Conservation (phyloP, 2,888 invertebrate genomes). For the Opisthograptis luteolata region DNA sequence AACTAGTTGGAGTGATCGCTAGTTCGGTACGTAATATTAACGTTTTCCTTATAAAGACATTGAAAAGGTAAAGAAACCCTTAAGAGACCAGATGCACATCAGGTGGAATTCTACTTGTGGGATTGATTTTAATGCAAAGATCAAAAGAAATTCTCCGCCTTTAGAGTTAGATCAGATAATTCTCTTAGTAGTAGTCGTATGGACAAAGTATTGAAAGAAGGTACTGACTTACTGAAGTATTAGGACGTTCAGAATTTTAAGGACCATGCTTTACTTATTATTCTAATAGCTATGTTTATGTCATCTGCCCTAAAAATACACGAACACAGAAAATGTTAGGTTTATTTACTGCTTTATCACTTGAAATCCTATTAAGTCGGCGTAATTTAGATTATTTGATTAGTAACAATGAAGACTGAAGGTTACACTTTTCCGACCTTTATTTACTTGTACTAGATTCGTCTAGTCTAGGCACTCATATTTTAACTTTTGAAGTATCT, state of each 20-base stretch:
- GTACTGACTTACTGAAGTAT: too few species aligned
- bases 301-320: not conserved
- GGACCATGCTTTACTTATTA: too few species aligned
- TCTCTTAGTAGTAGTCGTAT: not conserved
- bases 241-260: too few species aligned
- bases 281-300: not conserved
- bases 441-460: constrained; percentile 9
- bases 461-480: constrained; percentile 19
- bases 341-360: constrained; percentile 9
- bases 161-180: not conserved
- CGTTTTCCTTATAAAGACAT: constrained; percentile 31
- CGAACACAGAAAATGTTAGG: not conserved
- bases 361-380: constrained; percentile 21
- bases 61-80: constrained; percentile 33
- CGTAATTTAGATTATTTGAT: constrained; percentile 28
- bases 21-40: not conserved
- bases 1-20: constrained; percentile 15
- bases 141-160: not conserved
- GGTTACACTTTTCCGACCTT: constrained; percentile 25
- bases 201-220: not conserved
- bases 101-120: constrained; percentile 2
- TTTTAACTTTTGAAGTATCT: not conserved
- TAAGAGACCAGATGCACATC: constrained; percentile 26
- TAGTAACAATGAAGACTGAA: constrained; percentile 27
- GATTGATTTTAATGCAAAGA: constrained; percentile 5